Conservation (phyloP, 2,797 vertebrate genomes). For the Eptatretus atami region DNA sequence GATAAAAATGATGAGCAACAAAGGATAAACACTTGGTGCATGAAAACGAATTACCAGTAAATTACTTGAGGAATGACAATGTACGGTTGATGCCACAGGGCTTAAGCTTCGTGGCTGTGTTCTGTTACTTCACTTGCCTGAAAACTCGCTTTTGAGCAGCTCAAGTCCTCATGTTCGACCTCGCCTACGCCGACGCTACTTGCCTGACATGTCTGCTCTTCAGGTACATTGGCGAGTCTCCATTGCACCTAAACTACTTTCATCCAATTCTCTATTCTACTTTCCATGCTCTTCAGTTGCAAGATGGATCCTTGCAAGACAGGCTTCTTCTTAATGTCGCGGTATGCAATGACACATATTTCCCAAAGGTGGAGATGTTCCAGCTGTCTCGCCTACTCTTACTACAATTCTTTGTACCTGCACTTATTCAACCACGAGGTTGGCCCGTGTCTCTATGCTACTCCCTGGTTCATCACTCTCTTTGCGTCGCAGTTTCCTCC, state of each 20-base stretch:
- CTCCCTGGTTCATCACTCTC: constrained; percentile 82
- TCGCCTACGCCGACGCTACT: constrained; percentile 64
- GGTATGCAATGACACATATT: neutral
- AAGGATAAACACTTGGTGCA: too few relatives aligned
- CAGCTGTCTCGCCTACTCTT: constrained; percentile 81
- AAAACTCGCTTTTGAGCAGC: constrained; percentile 71
- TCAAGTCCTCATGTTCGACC: constrained; percentile 73
- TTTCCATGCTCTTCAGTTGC: too few relatives aligned
- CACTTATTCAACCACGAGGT: constrained; percentile 85
- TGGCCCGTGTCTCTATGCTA: constrained; percentile 78
- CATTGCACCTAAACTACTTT: too few relatives aligned
- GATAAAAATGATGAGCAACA: too few relatives aligned
- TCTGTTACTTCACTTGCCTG: constrained; percentile 60
- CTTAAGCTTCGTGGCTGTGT: constrained; percentile 73
- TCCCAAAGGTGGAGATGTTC: constrained; percentile 76
- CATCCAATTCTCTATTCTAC: too few relatives aligned
- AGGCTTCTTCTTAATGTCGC: neutral
- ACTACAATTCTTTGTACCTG: constrained; percentile 72
- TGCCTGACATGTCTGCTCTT: constrained; percentile 79
- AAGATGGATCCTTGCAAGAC: neutral
- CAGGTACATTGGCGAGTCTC: constrained; percentile 24
- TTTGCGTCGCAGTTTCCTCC: constrained; percentile 71
- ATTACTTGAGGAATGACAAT: too few relatives aligned
- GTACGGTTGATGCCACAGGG: constrained; percentile 19
- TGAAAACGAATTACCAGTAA: too few relatives aligned